Base-by-base conservation (phyloP, 2,888 invertebrate genomes). In the Microctonus hyperodae region DNA sequence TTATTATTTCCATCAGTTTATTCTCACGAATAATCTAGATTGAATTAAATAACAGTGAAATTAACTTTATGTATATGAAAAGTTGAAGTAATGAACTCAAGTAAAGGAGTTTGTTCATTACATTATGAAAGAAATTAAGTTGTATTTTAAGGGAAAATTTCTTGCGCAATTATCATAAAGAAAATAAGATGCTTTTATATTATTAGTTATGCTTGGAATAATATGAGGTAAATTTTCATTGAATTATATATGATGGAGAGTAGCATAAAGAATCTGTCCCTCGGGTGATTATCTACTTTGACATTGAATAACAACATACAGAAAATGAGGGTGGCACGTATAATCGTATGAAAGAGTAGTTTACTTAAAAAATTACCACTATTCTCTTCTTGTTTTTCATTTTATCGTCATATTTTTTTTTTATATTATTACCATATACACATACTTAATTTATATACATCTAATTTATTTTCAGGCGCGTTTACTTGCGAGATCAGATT, bases 391-490 rank as follows among this genome's bases (percentile, higher is more conserved):
- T 20, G 6, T 7, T 1, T 0, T 28, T 28, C 28, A 28, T 28
- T 28, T 28, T n/a, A n/a, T n/a, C n/a, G n/a, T n/a, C n/a, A n/a
- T n/a, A n/a, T n/a, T 28, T 28, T 28, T 28, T 28, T 28, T 28
- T 28, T 28, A 7, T 28, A 5, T 28, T 7, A 28, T 28, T 7
- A 7, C 5, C 7, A 5, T 28, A 7, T 28, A 5, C n/a, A n/a
- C n/a, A n/a, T n/a, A n/a, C n/a, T n/a, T 28, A 5, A 5, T 28
- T 28, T 16, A n/a, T n/a, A 28, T 16, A n/a, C n/a, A 28, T 28
- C 28, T 55, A n/a, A 11, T 16, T 40, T 37, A 23, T 58, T 56
- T 58, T 6, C 58, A 58, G 58, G 58, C 37, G n/a, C 13, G 40
- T 37, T 9, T 25, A n/a, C 13, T 58, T 5, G 23, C 23, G 22